Percentiles rank a stretch among this genome's conserved stretches.
These are phyloP conservation scores for Muntiacus reevesi DNA, from an alignment of 2,113 vertebrate genomes.

Conservation along the genomic window DNA sequence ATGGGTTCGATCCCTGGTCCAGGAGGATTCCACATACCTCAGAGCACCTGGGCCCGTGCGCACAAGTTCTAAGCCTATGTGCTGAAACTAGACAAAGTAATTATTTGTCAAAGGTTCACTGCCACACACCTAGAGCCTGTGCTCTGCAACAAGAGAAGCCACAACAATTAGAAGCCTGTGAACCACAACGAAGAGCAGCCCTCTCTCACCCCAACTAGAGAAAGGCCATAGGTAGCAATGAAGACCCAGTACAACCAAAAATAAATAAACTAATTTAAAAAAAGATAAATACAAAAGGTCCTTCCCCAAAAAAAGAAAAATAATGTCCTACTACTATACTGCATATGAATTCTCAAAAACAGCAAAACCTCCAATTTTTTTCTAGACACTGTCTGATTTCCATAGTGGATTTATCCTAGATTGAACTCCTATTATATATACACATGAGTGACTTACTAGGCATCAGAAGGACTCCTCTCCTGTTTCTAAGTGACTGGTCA, in stretches of 20 bases:
- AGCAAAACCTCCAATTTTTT: not conserved
- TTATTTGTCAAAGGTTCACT: too few relatives aligned
- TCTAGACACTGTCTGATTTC: not conserved
- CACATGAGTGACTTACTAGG: not conserved
- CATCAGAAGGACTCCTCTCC: not conserved
- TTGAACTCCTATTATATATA: not conserved
- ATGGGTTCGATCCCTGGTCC: not conserved
- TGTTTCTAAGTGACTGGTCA: slow-evolving; percentile 3
- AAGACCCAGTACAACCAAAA: not conserved
- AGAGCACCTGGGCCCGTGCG: not conserved
- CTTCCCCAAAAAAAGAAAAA: not conserved
- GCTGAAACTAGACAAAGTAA: not conserved
- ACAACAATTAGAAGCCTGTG: not conserved
- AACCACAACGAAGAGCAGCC: not conserved
- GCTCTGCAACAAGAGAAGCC: not conserved
- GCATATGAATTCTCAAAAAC: not conserved
- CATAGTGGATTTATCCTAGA: not conserved
- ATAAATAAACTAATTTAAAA: not conserved
- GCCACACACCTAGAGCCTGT: not conserved
- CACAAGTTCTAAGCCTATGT: not conserved
- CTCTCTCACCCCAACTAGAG: not conserved
- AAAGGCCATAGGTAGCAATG: not conserved
- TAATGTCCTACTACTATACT: not conserved
- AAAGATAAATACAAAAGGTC: not conserved
- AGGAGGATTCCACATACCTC: not conserved